A percentile compares a stretch with the other conserved stretches of the same genome.
Conservation (phyloP, 2,888 invertebrate species). For the Portevinia maculata region DNA sequence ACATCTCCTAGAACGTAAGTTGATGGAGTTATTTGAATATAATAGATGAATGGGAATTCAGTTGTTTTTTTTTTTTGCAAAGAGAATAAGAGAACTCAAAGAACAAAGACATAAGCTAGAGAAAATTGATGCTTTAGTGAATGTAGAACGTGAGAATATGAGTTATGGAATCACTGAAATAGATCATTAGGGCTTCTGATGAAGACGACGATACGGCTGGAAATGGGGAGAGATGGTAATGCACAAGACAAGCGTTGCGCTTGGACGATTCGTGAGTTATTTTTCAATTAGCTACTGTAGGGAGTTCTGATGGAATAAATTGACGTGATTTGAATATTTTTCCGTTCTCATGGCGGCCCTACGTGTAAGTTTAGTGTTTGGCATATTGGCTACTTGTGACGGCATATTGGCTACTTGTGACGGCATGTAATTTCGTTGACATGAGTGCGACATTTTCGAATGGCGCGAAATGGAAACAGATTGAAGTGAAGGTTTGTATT, state of each 20-base stretch:
- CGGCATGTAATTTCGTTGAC: slow-evolving; percentile 25
- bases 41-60: slow-evolving; percentile 55
- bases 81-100: slow-evolving; percentile 11
- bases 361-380: slow-evolving; percentile 23
- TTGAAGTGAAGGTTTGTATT: background rate
- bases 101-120: background rate
- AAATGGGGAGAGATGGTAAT: slow-evolving; percentile 37
- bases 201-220: slow-evolving; percentile 8
- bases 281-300: slow-evolving; percentile 71
- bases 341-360: slow-evolving; percentile 1
- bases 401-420: slow-evolving; percentile 8
- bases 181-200: slow-evolving; percentile 51
- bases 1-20: slow-evolving; percentile 62
- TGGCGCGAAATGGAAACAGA: background rate
- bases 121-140: slow-evolving; percentile 61
- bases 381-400: slow-evolving; percentile 12
- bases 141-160: slow-evolving; percentile 73
- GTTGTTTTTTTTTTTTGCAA: slow-evolving; percentile 19
- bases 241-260: slow-evolving; percentile 43
- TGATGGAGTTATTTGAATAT: slow-evolving; percentile 71
- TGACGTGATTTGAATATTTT: slow-evolving; percentile 65
- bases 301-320: slow-evolving; percentile 48
- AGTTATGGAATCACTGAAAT: slow-evolving; percentile 73
- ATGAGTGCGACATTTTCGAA: slow-evolving; percentile 45
- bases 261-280: slow-evolving; percentile 70